Evolutionary conservation across 2,888 invertebrate genomes (phyloP).

Genomic region (Hyposoter didymator): DNA sequence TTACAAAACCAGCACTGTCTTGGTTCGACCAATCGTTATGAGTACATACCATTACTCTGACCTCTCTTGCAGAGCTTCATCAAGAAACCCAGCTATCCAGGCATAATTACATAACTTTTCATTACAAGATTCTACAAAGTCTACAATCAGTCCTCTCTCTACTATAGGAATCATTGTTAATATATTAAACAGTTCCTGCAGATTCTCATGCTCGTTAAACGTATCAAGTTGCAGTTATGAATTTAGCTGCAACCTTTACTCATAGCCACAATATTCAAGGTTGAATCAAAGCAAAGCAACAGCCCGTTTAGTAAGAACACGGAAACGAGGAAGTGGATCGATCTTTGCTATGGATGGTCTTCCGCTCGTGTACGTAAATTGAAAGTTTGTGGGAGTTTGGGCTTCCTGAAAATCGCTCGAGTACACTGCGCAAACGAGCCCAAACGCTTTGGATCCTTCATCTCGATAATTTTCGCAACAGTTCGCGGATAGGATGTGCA

Average conservation of each 20-base stretch:
- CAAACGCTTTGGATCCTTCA: constrained; percentile 10
- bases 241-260: neutral
- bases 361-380: neutral
- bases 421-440: constrained; percentile 29
- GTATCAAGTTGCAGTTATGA: neutral
- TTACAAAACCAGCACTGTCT: neutral
- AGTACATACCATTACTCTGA: neutral
- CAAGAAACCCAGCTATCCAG: neutral
- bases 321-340: constrained; percentile 5
- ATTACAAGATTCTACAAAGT: constrained; percentile 10
- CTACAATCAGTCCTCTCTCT: neutral
- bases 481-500: constrained; percentile 19
- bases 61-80: neutral
- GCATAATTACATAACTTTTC: constrained; percentile 47
- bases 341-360: neutral
- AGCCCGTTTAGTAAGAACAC: neutral
- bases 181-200: neutral
- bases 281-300: neutral
- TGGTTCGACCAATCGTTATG: neutral
- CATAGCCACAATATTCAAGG: neutral
- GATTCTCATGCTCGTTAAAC: neutral
- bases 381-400: constrained; percentile 16
- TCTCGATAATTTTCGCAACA: constrained; percentile 24
- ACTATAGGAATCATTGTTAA: neutral
- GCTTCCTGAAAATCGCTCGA: constrained; percentile 9